Conservation (phyloP, 2,888 invertebrate genomes). For the Molorchus minor region DNA sequence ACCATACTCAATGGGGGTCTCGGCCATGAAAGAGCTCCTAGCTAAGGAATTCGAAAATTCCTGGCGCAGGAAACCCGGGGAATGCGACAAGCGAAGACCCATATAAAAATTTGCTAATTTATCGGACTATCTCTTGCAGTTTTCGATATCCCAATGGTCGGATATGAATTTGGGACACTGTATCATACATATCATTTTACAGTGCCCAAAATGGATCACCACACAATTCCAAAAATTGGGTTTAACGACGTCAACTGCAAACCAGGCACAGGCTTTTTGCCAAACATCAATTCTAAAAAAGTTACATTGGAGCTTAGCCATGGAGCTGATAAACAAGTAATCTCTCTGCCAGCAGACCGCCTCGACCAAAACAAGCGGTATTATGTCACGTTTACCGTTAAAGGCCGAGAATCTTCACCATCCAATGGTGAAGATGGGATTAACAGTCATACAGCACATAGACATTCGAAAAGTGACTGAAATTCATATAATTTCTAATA, state of each 20-base stretch:
- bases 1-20: too few relatives aligned
- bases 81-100: too few relatives aligned
- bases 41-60: too few relatives aligned
- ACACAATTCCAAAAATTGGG: constrained; percentile 79
- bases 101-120: too few relatives aligned
- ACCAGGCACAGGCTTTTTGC: constrained; percentile 68
- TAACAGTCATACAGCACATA: constrained; percentile 47
- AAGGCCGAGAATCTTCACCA: constrained; percentile 71
- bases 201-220: constrained; percentile 84
- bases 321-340: constrained; percentile 85
- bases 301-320: constrained; percentile 83
- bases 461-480: constrained; percentile 63
- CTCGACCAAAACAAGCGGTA: constrained; percentile 90
- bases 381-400: constrained; percentile 92
- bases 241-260: constrained; percentile 58
- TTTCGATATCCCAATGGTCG: not conserved
- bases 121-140: too few relatives aligned
- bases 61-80: too few relatives aligned
- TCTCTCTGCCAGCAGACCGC: constrained; percentile 86
- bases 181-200: constrained; percentile 55
- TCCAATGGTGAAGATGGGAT: constrained; percentile 43
- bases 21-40: too few relatives aligned
- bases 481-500: too few relatives aligned
- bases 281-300: constrained; percentile 70
- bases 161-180: not conserved